Conservation (phyloP, 2,797 vertebrate species). For the Lepus oiostolus region DNA sequence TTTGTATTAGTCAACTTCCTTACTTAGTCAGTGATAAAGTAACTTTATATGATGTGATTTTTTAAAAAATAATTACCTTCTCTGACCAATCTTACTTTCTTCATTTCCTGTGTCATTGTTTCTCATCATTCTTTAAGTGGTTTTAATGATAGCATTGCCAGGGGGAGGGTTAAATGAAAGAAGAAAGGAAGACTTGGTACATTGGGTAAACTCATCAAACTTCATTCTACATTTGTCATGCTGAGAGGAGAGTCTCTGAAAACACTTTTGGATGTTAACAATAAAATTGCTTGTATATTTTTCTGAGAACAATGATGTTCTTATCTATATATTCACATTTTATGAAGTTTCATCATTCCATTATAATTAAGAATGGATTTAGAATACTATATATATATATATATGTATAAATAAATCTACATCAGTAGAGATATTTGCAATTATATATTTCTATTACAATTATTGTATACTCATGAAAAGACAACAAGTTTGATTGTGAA, state of each 20-base stretch:
- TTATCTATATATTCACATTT: neutral
- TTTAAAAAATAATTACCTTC: conserved; percentile 79
- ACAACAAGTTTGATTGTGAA: neutral
- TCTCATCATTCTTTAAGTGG: neutral
- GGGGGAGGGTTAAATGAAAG: neutral
- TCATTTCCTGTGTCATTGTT: conserved; percentile 68
- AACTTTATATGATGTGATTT: conserved; percentile 75
- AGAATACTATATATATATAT: neutral
- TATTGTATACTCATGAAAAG: conserved; percentile 4
- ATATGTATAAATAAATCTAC: neutral
- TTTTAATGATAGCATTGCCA: neutral
- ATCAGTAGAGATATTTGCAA: neutral
- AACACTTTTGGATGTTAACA: neutral
- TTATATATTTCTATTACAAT: neutral
- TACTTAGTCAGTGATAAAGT: conserved; percentile 77
- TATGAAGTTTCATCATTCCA: neutral
- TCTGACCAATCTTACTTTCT: conserved; percentile 69
- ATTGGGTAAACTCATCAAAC: neutral
- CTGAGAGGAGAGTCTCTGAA: neutral
- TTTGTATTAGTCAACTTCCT: conserved; percentile 74
- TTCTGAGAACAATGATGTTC: neutral
- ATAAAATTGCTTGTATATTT: neutral
- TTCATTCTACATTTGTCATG: neutral
- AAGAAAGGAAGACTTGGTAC: neutral
- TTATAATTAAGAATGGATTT: conserved; percentile 42